Percentiles rank a stretch among this genome's conserved stretches.
Conservation (phyloP, 2,888 invertebrate species). For the Nyleta sp. region DNA sequence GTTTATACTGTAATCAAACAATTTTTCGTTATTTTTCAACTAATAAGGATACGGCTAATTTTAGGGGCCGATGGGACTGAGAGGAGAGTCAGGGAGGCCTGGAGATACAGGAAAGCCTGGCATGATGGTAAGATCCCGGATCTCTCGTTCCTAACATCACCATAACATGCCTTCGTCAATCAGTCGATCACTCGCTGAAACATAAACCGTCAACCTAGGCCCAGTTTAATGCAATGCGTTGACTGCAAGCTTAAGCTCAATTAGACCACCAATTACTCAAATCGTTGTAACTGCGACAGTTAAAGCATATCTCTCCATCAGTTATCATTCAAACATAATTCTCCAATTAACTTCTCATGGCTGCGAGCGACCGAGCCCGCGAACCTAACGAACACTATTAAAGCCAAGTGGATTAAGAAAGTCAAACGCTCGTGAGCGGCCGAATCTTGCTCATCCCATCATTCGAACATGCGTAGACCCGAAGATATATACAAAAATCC, state of each 20-base stretch:
- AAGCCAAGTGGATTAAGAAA: slow-evolving; percentile 47
- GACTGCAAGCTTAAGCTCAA: slow-evolving; percentile 63
- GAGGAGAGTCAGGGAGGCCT: slow-evolving; percentile 89
- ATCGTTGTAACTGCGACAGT: slow-evolving; percentile 58
- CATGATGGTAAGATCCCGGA: slow-evolving; percentile 88
- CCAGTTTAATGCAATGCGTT: slow-evolving; percentile 64
- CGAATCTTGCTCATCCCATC: slow-evolving; percentile 45
- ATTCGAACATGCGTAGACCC: slow-evolving; percentile 49
- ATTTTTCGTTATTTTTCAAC: too few relatives aligned
- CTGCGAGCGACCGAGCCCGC: slow-evolving; percentile 12
- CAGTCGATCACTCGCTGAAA: slow-evolving; percentile 70
- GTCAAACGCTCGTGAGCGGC: slow-evolving; percentile 41
- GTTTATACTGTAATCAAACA: too few relatives aligned
- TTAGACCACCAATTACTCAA: slow-evolving; percentile 52
- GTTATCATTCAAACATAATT: slow-evolving; percentile 51
- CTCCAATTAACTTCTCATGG: slow-evolving; percentile 49
- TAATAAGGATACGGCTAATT: too few relatives aligned
- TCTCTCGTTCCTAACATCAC: slow-evolving; percentile 79
- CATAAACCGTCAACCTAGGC: slow-evolving; percentile 61
- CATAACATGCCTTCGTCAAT: slow-evolving; percentile 77
- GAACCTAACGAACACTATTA: slow-evolving; percentile 38
- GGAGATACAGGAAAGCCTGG: slow-evolving; percentile 90
- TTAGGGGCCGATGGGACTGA: slow-evolving; percentile 92
- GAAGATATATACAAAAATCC: slow-evolving; percentile 23
- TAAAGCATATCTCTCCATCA: slow-evolving; percentile 55